These are phyloP conservation scores for Oryzias sinensis DNA, from an alignment of 2,797 vertebrate species.

Conservation along the genomic window DNA sequence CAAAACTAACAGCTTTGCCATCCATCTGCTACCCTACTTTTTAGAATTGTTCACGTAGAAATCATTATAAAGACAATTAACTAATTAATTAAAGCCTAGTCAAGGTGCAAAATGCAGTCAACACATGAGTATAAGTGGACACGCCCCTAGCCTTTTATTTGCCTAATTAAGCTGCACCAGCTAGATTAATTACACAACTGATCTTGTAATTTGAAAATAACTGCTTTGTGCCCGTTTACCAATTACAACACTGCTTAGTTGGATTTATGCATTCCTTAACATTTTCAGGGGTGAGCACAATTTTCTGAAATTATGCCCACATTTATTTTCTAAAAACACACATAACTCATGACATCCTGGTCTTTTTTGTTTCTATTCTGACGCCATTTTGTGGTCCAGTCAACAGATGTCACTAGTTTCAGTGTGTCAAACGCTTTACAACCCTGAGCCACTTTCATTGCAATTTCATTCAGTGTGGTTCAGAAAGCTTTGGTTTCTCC, in stretches of 20 bases:
- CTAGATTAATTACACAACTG: constrained; percentile 10
- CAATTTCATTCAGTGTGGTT: too few species aligned
- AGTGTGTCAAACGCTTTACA: too few species aligned
- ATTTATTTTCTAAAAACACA: constrained; percentile 19
- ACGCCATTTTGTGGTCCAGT: too few species aligned
- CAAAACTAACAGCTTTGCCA: neutral
- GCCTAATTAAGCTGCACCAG: constrained; percentile 8
- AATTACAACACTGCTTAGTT: constrained; percentile 27
- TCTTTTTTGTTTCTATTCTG: constrained; percentile 16
- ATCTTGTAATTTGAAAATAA: constrained; percentile 35
- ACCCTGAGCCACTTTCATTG: too few species aligned
- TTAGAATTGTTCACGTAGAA: constrained; percentile 2
- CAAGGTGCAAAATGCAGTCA: constrained; percentile 3
- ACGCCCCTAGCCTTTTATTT: constrained; percentile 15
- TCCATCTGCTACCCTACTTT: constrained; percentile 13
- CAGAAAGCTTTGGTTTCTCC: too few species aligned
- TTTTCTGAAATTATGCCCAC: constrained; percentile 38
- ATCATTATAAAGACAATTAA: constrained; percentile 9
- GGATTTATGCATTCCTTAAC: constrained; percentile 36
- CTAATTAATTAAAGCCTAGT: constrained; percentile 11
- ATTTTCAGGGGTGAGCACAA: constrained; percentile 22
- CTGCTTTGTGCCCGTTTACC: constrained; percentile 20
- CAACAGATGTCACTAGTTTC: too few species aligned
- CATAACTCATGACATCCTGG: too few species aligned
- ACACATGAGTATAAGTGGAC: neutral